These are phyloP conservation scores for Xestia sexstrigata DNA, from an alignment of 2,888 invertebrate genomes.

Conservation along the genomic window DNA sequence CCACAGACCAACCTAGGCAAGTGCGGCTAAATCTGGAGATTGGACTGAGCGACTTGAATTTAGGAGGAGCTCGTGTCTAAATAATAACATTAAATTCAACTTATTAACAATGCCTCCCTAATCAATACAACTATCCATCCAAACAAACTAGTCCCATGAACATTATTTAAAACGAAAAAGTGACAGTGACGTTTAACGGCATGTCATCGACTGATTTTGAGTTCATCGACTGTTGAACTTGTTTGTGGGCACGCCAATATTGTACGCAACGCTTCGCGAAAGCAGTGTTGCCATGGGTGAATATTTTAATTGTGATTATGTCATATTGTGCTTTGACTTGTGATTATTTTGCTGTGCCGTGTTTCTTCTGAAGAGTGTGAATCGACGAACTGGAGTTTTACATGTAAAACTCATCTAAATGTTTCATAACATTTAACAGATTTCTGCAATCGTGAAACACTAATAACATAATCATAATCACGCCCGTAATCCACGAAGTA, in stretches of 20 bases:
- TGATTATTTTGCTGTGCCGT: background rate
- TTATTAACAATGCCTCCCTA: background rate
- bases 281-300: constrained; percentile 1
- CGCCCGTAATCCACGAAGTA: too few relatives aligned
- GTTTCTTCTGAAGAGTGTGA: background rate
- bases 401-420: background rate
- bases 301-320: constrained; percentile 18
- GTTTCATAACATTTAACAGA: too few relatives aligned
- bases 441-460: too few relatives aligned
- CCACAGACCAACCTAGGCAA: too few relatives aligned
- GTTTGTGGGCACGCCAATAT: constrained; percentile 38
- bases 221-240: too few relatives aligned
- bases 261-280: constrained; percentile 12
- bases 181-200: constrained; percentile 53
- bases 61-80: too few relatives aligned
- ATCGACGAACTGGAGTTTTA: background rate
- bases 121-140: background rate
- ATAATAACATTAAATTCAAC: too few relatives aligned
- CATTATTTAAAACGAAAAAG: constrained; percentile 34
- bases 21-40: too few relatives aligned
- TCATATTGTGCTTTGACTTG: background rate
- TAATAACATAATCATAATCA: too few relatives aligned
- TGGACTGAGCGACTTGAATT: too few relatives aligned
- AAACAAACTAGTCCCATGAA: constrained; percentile 27
- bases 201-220: constrained; percentile 52